These are phyloP conservation scores for Oryzias woworae DNA, from an alignment of 2,113 vertebrate species.

Conservation along the genomic window DNA sequence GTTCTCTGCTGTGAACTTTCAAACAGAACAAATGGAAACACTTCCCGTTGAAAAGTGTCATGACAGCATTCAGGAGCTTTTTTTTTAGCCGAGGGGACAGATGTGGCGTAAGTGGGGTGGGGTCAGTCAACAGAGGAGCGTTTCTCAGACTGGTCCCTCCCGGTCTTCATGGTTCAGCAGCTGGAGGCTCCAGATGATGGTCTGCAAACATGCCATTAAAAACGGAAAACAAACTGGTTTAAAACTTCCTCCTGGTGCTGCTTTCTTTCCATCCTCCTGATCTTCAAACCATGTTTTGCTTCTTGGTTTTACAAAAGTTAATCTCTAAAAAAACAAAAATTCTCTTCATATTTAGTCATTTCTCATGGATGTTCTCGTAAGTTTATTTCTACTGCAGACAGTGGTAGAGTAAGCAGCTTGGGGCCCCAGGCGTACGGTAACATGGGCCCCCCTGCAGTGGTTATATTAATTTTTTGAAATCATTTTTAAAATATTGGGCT, in stretches of 20 bases:
- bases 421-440: no score
- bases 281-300: background rate
- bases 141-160: conserved; percentile 49
- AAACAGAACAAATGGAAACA: conserved; percentile 5
- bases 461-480: no score
- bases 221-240: no score
- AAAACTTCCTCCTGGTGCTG: no score
- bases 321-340: no score
- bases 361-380: no score
- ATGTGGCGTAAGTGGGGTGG: conserved; percentile 33
- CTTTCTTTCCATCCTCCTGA: background rate
- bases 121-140: conserved; percentile 50
- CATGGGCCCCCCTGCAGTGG: no score
- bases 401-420: no score
- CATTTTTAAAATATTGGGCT: no score
- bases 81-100: conserved; percentile 9
- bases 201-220: background rate
- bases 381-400: background rate
- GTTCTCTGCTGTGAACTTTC: background rate
- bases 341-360: no score
- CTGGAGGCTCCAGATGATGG: background rate
- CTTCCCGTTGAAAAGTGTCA: background rate
- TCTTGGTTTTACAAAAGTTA: no score
- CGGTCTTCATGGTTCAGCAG: conserved; percentile 40
- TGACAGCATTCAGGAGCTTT: no score